Evolutionary conservation across 1,140 invertebrate species (phyloP).

Genomic region (Trigoniulus corallinus): DNA sequence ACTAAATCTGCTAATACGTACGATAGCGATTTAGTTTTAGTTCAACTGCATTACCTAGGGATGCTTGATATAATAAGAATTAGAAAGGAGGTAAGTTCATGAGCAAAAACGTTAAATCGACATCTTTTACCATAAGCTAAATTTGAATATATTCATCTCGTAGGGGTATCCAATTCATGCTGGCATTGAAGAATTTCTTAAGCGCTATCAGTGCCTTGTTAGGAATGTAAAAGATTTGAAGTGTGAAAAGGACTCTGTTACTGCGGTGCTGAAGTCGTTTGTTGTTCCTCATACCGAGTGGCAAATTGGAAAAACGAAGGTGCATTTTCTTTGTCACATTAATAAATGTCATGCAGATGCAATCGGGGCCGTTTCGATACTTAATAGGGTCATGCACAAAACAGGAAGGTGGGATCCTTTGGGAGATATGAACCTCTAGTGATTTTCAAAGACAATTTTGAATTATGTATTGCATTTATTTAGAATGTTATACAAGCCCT

Average conservation of each 20-base stretch:
- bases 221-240: slow-evolving; percentile 14
- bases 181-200: slow-evolving; percentile 55
- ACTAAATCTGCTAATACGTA: slow-evolving; percentile 70
- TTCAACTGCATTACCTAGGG: slow-evolving; percentile 81
- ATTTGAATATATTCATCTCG: neutral
- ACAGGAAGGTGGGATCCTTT: too few species aligned
- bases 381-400: too few species aligned
- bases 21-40: slow-evolving; percentile 63
- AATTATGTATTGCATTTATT: too few species aligned
- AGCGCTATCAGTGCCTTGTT: slow-evolving; percentile 53
- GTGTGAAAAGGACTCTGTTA: slow-evolving; percentile 2
- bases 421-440: too few species aligned
- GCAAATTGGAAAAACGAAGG: slow-evolving; percentile 80
- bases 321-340: too few species aligned
- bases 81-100: slow-evolving; percentile 37
- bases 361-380: too few species aligned
- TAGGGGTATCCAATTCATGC: slow-evolving; percentile 83
- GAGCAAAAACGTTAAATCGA: neutral
- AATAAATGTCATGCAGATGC: too few species aligned
- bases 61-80: slow-evolving; percentile 94
- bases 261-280: slow-evolving; percentile 31
- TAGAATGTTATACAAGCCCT: too few species aligned
- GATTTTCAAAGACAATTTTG: too few species aligned
- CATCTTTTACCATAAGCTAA: neutral
- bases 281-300: slow-evolving; percentile 54